Conservation (phyloP, 2,888 invertebrate species). For the Caenorhabditis sp. region DNA sequence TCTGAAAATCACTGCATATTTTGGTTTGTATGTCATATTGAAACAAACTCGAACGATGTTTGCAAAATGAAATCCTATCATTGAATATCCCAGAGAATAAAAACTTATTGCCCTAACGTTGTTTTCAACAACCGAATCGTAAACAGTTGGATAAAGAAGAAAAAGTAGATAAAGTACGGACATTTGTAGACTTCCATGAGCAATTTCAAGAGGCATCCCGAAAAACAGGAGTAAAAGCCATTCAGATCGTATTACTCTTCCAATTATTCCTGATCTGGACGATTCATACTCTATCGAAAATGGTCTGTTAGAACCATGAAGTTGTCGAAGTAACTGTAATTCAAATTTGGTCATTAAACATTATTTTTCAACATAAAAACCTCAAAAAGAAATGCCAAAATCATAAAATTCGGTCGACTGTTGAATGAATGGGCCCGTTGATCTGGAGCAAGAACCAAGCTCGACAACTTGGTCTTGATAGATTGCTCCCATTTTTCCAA, state of each 20-base stretch:
- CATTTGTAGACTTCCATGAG: background rate
- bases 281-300: no score
- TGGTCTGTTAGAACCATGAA: no score
- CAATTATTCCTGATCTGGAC: background rate
- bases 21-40: no score
- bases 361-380: background rate
- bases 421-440: background rate
- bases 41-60: background rate
- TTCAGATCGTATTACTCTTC: conserved; percentile 28
- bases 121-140: no score
- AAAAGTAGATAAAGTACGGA: background rate
- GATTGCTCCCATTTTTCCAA: background rate
- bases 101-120: no score
- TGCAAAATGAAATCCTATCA: background rate
- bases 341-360: no score
- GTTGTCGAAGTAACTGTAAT: no score
- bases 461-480: background rate
- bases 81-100: no score
- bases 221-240: background rate
- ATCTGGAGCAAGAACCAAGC: background rate
- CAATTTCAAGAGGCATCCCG: background rate
- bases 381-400: background rate
- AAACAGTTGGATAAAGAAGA: background rate
- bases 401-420: background rate
- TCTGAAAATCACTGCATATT: no score